These are phyloP conservation scores for Papilio helenus DNA, from an alignment of 1,140 invertebrate genomes.

Conservation along the genomic window DNA sequence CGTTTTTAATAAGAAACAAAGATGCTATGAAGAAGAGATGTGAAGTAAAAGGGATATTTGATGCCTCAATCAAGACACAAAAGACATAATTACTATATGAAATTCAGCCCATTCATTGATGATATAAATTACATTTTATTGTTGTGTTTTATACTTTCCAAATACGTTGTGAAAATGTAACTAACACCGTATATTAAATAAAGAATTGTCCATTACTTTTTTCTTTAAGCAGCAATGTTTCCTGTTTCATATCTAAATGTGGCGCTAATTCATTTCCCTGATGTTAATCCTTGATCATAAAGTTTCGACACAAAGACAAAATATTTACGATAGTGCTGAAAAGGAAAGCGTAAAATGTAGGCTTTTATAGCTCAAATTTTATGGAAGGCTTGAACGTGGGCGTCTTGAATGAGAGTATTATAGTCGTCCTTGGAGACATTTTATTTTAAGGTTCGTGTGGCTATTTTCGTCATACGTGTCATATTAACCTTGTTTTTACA, in stretches of 20 bases:
- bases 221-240: neutral
- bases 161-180: neutral
- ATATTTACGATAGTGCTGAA: slow-evolving; percentile 34
- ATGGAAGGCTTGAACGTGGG: slow-evolving; percentile 36
- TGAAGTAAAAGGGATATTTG: no score
- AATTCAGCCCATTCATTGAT: no score
- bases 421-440: slow-evolving; percentile 33
- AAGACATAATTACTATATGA: no score
- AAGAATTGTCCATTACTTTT: neutral
- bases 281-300: slow-evolving; percentile 27
- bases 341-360: slow-evolving; percentile 33
- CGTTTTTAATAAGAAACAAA: neutral
- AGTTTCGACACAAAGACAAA: slow-evolving; percentile 26
- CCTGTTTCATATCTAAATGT: slow-evolving; percentile 14
- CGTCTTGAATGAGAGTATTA: slow-evolving; percentile 28
- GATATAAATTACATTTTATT: no score
- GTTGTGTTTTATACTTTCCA: no score
- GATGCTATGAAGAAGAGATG: no score
- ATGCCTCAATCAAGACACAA: no score
- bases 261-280: slow-evolving; percentile 21
- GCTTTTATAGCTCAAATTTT: slow-evolving; percentile 37
- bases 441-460: slow-evolving; percentile 19
- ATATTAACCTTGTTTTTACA: slow-evolving; percentile 5
- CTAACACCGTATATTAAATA: neutral
- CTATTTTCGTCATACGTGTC: slow-evolving; percentile 13